Percentiles rank a stretch among this genome's conserved stretches.
Conservation (phyloP, 2,888 invertebrate genomes). For the Lypha dubia region DNA sequence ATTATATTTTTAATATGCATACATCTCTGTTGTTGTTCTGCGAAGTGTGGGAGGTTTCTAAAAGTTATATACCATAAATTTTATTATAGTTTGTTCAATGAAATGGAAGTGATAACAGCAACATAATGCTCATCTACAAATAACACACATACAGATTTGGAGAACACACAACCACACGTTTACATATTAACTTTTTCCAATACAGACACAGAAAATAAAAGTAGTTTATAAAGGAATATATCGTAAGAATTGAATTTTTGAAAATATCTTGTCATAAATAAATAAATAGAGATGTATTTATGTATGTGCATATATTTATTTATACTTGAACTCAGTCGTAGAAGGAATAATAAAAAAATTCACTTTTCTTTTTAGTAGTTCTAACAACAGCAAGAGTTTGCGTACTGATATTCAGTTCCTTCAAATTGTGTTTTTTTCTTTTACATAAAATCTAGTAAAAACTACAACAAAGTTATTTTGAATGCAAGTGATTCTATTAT, state of each 20-base stretch:
- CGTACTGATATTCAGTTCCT: constrained; percentile 13
- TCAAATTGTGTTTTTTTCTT: constrained; percentile 20
- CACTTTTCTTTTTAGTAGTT: constrained; percentile 15
- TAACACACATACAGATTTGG: neutral
- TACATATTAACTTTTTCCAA: neutral
- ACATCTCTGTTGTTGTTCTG: constrained; percentile 8
- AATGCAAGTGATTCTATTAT: constrained; percentile 26
- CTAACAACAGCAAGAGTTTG: neutral
- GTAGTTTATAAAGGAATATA: neutral
- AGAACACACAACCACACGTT: neutral
- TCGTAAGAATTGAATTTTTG: constrained; percentile 26
- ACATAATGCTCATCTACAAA: constrained; percentile 47
- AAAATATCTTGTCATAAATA: constrained; percentile 34
- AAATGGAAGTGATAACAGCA: constrained; percentile 67
- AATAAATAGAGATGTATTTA: neutral
- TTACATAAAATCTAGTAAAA: neutral
- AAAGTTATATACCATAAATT: constrained; percentile 41
- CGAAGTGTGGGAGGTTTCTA: constrained; percentile 30
- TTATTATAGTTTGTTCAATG: constrained; percentile 60
- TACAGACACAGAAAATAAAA: neutral
- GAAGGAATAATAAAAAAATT: constrained; percentile 38
- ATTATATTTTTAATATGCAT: constrained; percentile 8
- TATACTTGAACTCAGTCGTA: neutral
- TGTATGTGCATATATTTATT: neutral
- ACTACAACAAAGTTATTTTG: constrained; percentile 51